phyloP scores from a whole-genome alignment of 2,888 invertebrate species.

The Trichopria drosophilae region DNA sequence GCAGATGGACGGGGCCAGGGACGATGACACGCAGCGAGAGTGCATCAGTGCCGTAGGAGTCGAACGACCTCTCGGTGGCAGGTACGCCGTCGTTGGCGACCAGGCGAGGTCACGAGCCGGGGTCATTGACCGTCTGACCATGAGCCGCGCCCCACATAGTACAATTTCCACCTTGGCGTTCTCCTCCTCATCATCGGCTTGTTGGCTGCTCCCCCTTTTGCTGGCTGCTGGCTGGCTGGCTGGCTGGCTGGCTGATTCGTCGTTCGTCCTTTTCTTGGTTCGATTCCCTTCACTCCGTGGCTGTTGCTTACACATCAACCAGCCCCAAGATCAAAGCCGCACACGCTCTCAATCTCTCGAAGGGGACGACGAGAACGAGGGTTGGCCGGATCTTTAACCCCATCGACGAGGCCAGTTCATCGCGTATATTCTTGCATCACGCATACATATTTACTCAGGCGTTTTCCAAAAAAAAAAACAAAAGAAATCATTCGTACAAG shows the following conservation, averaged over 20 bases:
- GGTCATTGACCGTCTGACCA: conserved; percentile 59
- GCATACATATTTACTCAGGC: no score
- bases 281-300: neutral
- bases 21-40: no score
- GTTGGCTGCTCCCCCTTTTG: conserved; percentile 33
- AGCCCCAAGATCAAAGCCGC: no score
- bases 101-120: conserved; percentile 27
- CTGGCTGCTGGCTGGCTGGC: neutral
- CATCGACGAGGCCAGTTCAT: no score
- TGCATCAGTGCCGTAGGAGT: conserved; percentile 36
- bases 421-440: no score
- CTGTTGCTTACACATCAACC: no score
- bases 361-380: no score
- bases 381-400: no score
- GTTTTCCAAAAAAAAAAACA: no score
- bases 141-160: conserved; percentile 57
- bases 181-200: conserved; percentile 34
- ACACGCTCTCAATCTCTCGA: no score
- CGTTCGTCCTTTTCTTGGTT: neutral
- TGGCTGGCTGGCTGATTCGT: neutral
- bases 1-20: no score
- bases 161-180: conserved; percentile 21
- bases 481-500: no score
- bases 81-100: conserved; percentile 32
- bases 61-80: conserved; percentile 50